These are phyloP conservation scores for Alaudala cheleensis DNA, from an alignment of 2,113 vertebrate genomes.

Conservation along the genomic window DNA sequence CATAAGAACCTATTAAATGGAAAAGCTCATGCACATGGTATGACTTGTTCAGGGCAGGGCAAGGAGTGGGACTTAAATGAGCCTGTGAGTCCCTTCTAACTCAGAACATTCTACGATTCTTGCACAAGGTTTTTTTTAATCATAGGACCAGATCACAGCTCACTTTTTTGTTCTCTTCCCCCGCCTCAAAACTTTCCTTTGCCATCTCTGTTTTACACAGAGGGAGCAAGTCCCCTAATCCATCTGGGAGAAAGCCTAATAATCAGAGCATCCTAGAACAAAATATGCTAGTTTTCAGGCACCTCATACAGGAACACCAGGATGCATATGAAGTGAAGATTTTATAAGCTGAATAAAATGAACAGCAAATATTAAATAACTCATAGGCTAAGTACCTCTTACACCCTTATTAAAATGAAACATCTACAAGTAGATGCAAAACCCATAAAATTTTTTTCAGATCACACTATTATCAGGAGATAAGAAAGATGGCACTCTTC, in stretches of 20 bases:
- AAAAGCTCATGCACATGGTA: not conserved
- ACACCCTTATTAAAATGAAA: not conserved
- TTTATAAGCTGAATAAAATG: not conserved
- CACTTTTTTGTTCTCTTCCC: not conserved
- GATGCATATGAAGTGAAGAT: not conserved
- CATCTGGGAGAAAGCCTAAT: not conserved
- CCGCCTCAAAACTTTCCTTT: accelerated
- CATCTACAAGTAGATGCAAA: not conserved
- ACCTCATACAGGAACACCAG: not conserved
- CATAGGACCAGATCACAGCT: not conserved
- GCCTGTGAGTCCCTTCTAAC: not conserved
- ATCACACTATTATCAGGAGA: not conserved
- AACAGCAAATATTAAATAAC: not conserved
- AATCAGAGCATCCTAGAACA: not conserved
- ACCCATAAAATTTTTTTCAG: not conserved
- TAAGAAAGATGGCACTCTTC: not conserved
- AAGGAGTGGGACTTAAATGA: too few species aligned
- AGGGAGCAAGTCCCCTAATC: not conserved
- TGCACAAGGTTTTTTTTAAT: not conserved
- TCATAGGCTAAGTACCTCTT: not conserved
- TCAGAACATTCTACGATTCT: not conserved
- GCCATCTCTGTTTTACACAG: not conserved
- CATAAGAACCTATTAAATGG: not conserved
- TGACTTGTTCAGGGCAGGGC: not conserved
- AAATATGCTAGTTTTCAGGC: not conserved